Conservation (phyloP, 1,140 invertebrate species). For the Hyposmocoma kahamanoa region DNA sequence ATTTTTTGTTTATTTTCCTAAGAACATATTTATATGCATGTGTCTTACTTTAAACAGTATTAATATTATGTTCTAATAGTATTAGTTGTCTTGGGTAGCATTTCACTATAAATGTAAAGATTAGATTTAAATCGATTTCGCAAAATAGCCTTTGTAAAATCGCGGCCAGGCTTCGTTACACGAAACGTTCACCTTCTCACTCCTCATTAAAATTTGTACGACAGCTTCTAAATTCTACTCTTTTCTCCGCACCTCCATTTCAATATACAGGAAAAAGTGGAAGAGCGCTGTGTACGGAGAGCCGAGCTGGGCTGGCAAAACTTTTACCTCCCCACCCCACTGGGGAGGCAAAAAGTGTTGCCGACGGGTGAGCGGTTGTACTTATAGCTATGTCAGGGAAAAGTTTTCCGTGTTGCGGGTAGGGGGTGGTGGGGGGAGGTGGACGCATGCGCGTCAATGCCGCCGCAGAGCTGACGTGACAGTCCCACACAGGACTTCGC, state of each 20-base stretch:
- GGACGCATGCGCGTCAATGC: conserved; percentile 51
- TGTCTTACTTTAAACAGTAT: too few species aligned
- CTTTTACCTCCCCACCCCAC: conserved; percentile 61
- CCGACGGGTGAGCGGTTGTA: conserved; percentile 61
- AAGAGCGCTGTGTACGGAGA: conserved; percentile 70
- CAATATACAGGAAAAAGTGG: conserved; percentile 73
- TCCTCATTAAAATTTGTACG: conserved; percentile 73
- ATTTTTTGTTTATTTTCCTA: too few species aligned
- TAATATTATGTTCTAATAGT: too few species aligned
- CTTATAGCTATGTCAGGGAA: conserved; percentile 69
- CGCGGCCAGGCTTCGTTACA: conserved; percentile 43
- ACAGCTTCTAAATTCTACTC: conserved; percentile 72
- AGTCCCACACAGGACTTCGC: conserved; percentile 55
- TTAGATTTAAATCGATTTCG: too few species aligned
- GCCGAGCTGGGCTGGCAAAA: conserved; percentile 63
- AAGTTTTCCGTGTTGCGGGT: conserved; percentile 73
- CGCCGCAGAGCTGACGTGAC: conserved; percentile 53
- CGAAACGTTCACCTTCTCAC: conserved; percentile 56
- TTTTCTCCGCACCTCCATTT: conserved; percentile 73
- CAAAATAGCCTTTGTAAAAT: too few species aligned
- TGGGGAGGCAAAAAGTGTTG: conserved; percentile 69
- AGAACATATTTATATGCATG: too few species aligned
- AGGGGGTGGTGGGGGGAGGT: conserved; percentile 41
- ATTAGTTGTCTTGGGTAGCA: too few species aligned
- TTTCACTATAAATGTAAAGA: too few species aligned